Base-by-base conservation (phyloP, 2,113 vertebrate genomes). In the Zeus faber region DNA sequence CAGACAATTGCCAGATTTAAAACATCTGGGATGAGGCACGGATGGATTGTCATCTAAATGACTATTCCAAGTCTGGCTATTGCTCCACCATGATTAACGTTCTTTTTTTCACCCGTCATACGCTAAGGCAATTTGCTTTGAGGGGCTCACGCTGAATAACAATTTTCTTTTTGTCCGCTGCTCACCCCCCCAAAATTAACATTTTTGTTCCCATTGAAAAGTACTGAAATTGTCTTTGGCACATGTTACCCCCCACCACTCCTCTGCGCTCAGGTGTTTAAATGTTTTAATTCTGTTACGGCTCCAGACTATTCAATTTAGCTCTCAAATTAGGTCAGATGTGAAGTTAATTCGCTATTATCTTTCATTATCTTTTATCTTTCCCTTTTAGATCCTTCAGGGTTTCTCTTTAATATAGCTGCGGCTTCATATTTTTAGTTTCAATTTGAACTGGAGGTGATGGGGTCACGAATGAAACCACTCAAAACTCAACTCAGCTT, bases 121-220 rank as follows among this genome's bases (percentile, higher is more conserved):
- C 37, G 65, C 26, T 45, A 10, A 25, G 48, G 40, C 24, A 22
- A 13, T 70, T 66, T 59, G 1, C 20, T 3, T 57, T 26, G 16
- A 67, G 18, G 13, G 11, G 6, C n/a, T 61, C 21, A 58, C 50
- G 35, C 33, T 37, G 27, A 44, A 57, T 49, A 66, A 61, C 49
- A 67, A 53, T 49, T 72, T 17, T 51, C 23, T 41, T 56, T 58
- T 46, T 29, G 31, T 47, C 27, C 6, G 31, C 7, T 25, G 21
- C 23, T 14, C 9, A 4, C 27, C 27, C 27, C 27, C 27, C 27
- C 27, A 14, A 44, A 52, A 35, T 62, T 5, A 41, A 6, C 25
- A 2, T 8, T 43, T 44, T 20, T 50, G 5, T 39, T 49, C 21
- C 25, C 9, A 16, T 6, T 35, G 27, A 35, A 49, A 40, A 18